A percentile compares a stretch with the other conserved stretches of the same genome.
phyloP scores from a whole-genome alignment of 2,113 vertebrate genomes.

The Ovibos moschatus region DNA sequence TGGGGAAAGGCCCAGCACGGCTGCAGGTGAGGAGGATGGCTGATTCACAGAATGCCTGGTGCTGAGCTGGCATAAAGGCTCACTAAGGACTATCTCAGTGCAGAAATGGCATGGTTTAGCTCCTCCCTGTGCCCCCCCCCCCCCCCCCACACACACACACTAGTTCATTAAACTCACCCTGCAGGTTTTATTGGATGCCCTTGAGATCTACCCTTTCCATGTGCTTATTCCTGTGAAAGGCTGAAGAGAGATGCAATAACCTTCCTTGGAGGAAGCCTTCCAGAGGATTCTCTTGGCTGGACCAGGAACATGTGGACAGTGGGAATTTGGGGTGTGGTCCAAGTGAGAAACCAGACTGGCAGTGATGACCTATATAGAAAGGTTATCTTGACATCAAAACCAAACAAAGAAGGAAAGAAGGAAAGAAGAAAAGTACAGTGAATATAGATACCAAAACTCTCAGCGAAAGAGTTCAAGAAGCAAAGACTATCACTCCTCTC shows the following conservation, averaged over 20 bases:
- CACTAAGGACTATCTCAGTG: background rate
- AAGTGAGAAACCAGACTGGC: background rate
- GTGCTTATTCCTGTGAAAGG: background rate
- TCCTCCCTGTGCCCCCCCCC: rapidly evolving
- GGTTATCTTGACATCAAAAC: background rate
- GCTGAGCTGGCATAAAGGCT: background rate
- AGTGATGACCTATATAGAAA: background rate
- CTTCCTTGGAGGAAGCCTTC: background rate
- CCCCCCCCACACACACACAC: rapidly evolving
- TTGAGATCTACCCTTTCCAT: background rate
- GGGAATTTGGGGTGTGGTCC: background rate
- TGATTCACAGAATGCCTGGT: background rate
- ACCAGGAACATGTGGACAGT: background rate
- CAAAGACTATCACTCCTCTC: background rate
- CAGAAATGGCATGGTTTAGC: background rate
- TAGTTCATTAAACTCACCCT: background rate
- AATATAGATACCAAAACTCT: background rate
- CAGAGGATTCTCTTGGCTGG: background rate
- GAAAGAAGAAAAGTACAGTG: background rate
- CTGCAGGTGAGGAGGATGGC: background rate
- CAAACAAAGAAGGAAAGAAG: background rate
- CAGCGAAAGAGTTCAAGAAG: background rate
- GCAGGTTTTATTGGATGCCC: background rate
- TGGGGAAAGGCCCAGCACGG: background rate
- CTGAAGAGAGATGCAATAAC: background rate